phyloP scores from a whole-genome alignment of 2,113 vertebrate species.

The Periophthalmodon schlosseri region DNA sequence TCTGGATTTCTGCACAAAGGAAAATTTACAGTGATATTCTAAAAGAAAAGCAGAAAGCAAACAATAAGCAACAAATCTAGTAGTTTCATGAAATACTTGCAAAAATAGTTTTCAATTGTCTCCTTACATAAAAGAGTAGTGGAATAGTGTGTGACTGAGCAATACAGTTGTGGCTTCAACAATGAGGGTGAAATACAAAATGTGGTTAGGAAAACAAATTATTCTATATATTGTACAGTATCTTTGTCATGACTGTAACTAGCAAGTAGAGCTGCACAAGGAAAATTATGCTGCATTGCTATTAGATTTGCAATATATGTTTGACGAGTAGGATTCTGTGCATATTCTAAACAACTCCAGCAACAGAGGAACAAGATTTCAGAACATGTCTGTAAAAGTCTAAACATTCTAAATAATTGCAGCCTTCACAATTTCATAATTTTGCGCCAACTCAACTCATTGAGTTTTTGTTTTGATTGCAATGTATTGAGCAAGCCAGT shows the following conservation, averaged over 20 bases:
- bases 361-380: too few species aligned
- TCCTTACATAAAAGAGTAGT: background rate
- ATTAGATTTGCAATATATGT: too few species aligned
- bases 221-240: background rate
- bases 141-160: background rate
- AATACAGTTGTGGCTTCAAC: background rate
- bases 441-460: too few species aligned
- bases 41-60: background rate
- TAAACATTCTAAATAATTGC: too few species aligned
- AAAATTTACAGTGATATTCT: background rate
- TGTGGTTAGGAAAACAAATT: background rate
- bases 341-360: too few species aligned
- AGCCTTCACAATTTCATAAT: too few species aligned
- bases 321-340: too few species aligned
- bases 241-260: background rate
- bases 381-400: too few species aligned
- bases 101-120: background rate
- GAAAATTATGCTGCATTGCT: too few species aligned
- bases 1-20: background rate
- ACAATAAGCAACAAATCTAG: background rate
- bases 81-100: background rate
- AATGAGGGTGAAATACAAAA: background rate
- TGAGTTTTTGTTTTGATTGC: too few species aligned
- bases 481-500: background rate
- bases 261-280: too few species aligned